Percentiles rank a stretch among this genome's conserved stretches.
Evolutionary conservation across 2,797 vertebrate genomes (phyloP).

Genomic region (Gadopsis marmoratus): DNA sequence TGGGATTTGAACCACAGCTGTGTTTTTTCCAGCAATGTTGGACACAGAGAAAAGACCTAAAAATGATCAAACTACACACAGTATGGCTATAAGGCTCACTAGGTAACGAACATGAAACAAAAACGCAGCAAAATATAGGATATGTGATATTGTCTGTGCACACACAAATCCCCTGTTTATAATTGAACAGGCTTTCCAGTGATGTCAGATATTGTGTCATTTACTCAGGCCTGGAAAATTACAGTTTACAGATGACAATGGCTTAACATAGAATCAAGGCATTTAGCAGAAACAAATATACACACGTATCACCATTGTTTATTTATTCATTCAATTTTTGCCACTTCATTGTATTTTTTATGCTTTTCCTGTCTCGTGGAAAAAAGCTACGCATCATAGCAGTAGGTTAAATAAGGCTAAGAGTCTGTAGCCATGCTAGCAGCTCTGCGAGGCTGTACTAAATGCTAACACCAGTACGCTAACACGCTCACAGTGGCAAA

Average conservation of each 20-base stretch:
- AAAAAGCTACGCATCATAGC: background rate
- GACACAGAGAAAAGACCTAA: background rate
- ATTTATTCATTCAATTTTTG: background rate
- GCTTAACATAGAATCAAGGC: background rate
- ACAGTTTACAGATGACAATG: background rate
- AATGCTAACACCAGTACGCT: background rate
- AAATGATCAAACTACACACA: background rate
- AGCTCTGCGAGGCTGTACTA: background rate
- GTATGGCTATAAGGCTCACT: background rate
- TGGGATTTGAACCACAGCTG: constrained; percentile 29
- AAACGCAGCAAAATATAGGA: background rate
- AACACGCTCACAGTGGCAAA: background rate
- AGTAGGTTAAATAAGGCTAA: background rate
- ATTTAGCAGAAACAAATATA: background rate
- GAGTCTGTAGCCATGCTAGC: background rate
- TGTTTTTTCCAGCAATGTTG: background rate
- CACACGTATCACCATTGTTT: background rate
- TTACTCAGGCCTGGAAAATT: background rate
- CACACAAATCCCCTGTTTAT: background rate
- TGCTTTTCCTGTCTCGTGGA: background rate
- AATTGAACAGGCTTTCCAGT: background rate
- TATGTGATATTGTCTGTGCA: background rate
- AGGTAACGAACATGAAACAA: background rate
- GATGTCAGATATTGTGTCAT: background rate
- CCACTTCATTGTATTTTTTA: background rate